These are phyloP conservation scores for Sebastes kiyomatsui DNA, from an alignment of 2,797 vertebrate species.

Conservation along the genomic window DNA sequence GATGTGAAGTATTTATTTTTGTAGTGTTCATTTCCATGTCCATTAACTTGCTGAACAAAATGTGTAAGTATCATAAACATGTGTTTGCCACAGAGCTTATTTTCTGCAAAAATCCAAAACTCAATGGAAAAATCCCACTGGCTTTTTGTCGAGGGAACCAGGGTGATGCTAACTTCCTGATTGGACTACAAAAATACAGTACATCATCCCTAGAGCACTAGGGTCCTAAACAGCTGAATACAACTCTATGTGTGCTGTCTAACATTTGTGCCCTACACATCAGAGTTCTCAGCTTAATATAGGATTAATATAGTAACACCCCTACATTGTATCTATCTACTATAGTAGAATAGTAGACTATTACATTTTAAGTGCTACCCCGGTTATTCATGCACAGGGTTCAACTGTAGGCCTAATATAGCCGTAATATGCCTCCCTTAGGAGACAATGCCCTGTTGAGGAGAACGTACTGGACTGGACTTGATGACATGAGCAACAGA, in stretches of 20 bases:
- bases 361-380: background rate
- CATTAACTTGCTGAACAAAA: too few relatives aligned
- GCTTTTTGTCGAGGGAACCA: too few relatives aligned
- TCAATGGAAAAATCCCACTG: too few relatives aligned
- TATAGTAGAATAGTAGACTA: background rate
- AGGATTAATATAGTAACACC: background rate
- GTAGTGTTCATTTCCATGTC: too few relatives aligned
- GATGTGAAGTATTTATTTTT: background rate
- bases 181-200: too few relatives aligned
- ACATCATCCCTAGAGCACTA: background rate
- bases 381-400: constrained; percentile 3
- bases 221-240: background rate
- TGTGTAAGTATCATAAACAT: too few relatives aligned
- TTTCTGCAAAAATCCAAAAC: too few relatives aligned
- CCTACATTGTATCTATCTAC: background rate
- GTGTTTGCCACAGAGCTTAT: too few relatives aligned
- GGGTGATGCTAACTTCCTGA: too few relatives aligned
- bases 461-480: too few relatives aligned
- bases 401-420: constrained; percentile 2
- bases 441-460: constrained; percentile 1
- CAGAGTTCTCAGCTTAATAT: background rate
- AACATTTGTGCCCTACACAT: background rate
- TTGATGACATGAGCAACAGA: too few relatives aligned
- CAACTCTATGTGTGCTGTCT: background rate
- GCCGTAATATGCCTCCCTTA: background rate